phyloP scores from a whole-genome alignment of 2,888 invertebrate genomes.

The Caenorhabditis becei region DNA sequence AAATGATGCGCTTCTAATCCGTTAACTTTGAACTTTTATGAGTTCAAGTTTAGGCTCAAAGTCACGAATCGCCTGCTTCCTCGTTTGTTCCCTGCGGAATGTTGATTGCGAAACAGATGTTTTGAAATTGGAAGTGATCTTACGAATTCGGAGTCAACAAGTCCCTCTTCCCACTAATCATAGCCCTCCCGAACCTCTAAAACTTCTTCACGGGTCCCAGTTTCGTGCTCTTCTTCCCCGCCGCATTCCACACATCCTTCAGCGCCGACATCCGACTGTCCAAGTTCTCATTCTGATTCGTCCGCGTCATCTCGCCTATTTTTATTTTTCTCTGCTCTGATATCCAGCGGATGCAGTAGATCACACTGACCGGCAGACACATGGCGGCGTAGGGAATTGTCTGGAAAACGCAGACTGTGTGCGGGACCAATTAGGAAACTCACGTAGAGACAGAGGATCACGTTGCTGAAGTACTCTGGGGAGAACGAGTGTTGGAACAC shows the following conservation, averaged over 20 bases:
- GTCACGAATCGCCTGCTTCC: no score
- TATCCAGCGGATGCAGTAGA: conserved; percentile 33
- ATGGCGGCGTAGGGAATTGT: conserved; percentile 42
- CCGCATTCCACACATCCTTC: conserved; percentile 26
- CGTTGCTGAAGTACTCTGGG: conserved; percentile 27
- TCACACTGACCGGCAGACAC: conserved; percentile 34
- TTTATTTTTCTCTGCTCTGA: conserved; percentile 30
- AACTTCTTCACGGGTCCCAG: neutral
- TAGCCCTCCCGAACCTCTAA: neutral
- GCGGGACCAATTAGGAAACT: neutral
- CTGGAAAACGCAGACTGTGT: conserved; percentile 13
- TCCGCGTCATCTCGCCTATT: conserved; percentile 20
- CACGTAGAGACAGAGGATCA: conserved; percentile 36
- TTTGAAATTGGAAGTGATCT: no score
- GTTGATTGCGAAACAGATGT: no score
- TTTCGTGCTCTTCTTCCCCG: neutral
- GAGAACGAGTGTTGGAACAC: conserved; percentile 2
- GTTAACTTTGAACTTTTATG: no score
- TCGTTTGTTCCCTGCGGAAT: no score
- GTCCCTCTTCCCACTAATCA: neutral
- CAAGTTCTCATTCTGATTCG: conserved; percentile 19
- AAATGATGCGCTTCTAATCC: no score
- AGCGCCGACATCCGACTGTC: conserved; percentile 15
- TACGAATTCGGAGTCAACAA: no score
- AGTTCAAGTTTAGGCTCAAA: no score